Evolutionary conservation across 1,140 invertebrate species (phyloP).

Genomic region (Musca vetustissima): DNA sequence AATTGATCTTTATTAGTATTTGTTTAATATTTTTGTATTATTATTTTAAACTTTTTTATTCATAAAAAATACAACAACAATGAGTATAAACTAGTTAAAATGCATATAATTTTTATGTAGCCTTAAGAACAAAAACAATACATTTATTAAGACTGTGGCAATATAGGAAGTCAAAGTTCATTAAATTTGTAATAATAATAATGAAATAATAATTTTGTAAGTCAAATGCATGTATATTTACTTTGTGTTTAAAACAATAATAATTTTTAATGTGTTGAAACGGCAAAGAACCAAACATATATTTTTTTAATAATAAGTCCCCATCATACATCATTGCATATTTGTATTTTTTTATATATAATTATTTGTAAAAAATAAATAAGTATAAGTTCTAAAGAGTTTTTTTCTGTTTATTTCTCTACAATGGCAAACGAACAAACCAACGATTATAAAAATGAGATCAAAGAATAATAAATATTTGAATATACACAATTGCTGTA

Average conservation of each 20-base stretch:
- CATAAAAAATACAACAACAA: neutral
- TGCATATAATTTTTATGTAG: neutral
- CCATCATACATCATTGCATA: neutral
- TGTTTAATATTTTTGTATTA: slow-evolving; percentile 12
- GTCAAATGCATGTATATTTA: slow-evolving; percentile 4
- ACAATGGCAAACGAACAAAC: slow-evolving; percentile 28
- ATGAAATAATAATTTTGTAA: neutral
- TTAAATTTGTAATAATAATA: slow-evolving; percentile 3
- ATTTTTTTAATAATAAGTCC: slow-evolving; percentile 16
- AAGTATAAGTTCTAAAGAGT: neutral
- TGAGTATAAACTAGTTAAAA: slow-evolving; percentile 15
- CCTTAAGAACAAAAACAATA: too few species aligned
- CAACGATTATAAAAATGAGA: slow-evolving; percentile 19
- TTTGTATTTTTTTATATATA: neutral
- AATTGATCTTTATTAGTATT: slow-evolving; percentile 22
- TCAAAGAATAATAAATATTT: too few species aligned
- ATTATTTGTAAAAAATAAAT: neutral
- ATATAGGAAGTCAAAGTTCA: neutral
- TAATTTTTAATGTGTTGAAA: neutral
- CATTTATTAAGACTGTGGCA: slow-evolving; percentile 10
- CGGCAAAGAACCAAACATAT: slow-evolving; percentile 27
- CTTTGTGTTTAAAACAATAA: slow-evolving; percentile 1
- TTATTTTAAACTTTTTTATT: slow-evolving; percentile 2
- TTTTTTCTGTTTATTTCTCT: slow-evolving; percentile 11
- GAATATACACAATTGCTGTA: too few species aligned